Conservation (phyloP, 53 echinoderm and acorn worm genomes). For the Pentamera pediparva region DNA sequence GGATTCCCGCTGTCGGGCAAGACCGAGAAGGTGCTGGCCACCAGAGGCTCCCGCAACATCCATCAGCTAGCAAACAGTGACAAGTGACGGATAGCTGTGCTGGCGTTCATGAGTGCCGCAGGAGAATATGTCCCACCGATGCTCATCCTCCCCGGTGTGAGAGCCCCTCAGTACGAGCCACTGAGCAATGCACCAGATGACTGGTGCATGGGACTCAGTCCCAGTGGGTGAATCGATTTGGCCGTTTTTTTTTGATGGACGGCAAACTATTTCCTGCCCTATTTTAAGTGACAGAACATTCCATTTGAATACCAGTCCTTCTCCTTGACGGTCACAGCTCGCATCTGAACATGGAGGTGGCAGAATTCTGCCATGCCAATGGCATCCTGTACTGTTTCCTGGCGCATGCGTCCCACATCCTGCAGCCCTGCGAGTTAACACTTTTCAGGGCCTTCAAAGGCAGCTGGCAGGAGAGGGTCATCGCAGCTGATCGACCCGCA, state of each 20-base stretch:
- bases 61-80: background rate
- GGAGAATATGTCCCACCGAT: constrained; percentile 10
- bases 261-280: background rate
- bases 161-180: constrained; percentile 12
- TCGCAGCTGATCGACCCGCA: too few species aligned
- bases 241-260: constrained; percentile 7
- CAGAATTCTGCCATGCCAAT: constrained; percentile 15
- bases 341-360: constrained; percentile 9
- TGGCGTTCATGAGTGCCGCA: constrained; percentile 7
- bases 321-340: constrained; percentile 41
- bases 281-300: background rate
- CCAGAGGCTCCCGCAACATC: constrained; percentile 3
- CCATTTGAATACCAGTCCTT: constrained; percentile 16
- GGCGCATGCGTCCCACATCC: constrained; percentile 22
- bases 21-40: constrained; percentile 13
- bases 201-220: background rate
- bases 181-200: background rate
- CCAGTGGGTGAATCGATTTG: constrained; percentile 15
- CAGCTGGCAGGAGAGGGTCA: background rate
- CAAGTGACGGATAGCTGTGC: constrained; percentile 1
- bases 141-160: background rate
- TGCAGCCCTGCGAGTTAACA: constrained; percentile 46
- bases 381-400: constrained; percentile 35
- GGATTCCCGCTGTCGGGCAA: constrained; percentile 1
- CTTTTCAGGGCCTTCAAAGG: constrained; percentile 32